Evolutionary conservation across 1,140 invertebrate genomes (phyloP), one percentile per base, ranked within the genome.

Genomic region (Euura lappo): DNA sequence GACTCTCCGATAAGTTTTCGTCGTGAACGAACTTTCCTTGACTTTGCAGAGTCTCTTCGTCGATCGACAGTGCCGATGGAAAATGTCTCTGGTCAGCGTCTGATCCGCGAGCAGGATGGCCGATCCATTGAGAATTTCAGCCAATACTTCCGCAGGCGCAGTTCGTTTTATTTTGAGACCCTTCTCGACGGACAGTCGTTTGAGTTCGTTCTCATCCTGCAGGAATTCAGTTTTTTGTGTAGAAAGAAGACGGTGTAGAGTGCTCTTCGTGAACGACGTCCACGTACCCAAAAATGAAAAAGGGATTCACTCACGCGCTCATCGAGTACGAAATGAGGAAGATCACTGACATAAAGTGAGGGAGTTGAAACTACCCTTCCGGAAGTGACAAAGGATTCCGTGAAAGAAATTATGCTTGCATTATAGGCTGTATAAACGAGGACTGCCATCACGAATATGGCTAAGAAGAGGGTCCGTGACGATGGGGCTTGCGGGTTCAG

Each of bases 341-440:
- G 28, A 43, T 68, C 44, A 43, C 67, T 42, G 67, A 13, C 28
- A 42, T 43, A 44, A 42, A 42, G 28, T 13, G 67, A 43, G 13
- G 44, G 67, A 4, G 67, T 6, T 3, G 67, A 43, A 42, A 43
- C 44, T 11, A 43, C 44, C 28, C 8, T 68, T 10, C 67, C 67
- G 4, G 67, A 43, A 44, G 3, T 43, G 28, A 44, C 28, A 5
- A 68, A 68, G 11, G 44, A 68, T 43, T 42, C 28, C 28, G 44
- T 68, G 67, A 68, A 10, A 13, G 28, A 8, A 10, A 68, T 68
- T 7, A 68, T 44, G 28, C 67, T 68, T 13, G 67, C 67, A 5
- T 42, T 43, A 13, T 68, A 68, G 11, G 67, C 67, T 42, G 67
- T 68, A 13, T 68, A 68, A 5, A 44, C 28, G 44, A 68, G 67